phyloP scores from a whole-genome alignment of 2,888 invertebrate genomes.

The Iphiclides podalirius region DNA sequence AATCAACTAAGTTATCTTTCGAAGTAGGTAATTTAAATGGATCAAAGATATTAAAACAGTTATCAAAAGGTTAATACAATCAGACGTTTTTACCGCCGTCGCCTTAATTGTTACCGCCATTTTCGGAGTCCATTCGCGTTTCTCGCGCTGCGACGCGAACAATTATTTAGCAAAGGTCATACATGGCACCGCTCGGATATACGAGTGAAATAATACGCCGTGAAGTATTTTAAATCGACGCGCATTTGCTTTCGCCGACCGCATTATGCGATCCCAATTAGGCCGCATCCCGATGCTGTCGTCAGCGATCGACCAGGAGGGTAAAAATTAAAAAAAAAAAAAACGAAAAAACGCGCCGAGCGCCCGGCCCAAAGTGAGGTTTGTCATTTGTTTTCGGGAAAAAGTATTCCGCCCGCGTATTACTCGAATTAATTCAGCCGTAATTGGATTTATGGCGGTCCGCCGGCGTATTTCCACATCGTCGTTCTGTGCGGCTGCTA shows the following conservation, averaged over 20 bases:
- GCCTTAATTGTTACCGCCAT: not conserved
- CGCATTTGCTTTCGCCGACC: slow-evolving; percentile 19
- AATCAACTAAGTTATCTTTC: too few species aligned
- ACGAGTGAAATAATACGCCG: slow-evolving; percentile 15
- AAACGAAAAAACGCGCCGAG: slow-evolving; percentile 14
- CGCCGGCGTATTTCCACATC: slow-evolving; percentile 49
- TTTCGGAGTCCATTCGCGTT: not conserved
- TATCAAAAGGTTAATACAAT: not conserved
- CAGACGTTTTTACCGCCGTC: not conserved
- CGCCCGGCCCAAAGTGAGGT: slow-evolving; percentile 18
- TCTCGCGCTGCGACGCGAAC: not conserved
- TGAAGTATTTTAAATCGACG: slow-evolving; percentile 19
- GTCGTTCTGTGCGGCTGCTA: slow-evolving; percentile 58
- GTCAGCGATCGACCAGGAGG: not conserved
- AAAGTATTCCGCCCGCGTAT: slow-evolving; percentile 43
- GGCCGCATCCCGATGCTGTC: slow-evolving; percentile 16
- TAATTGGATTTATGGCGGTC: slow-evolving; percentile 67
- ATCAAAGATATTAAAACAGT: too few species aligned
- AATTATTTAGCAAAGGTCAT: slow-evolving; percentile 6
- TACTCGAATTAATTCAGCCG: slow-evolving; percentile 63
- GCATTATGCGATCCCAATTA: slow-evolving; percentile 25
- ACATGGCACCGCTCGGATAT: not conserved
- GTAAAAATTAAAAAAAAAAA: slow-evolving; percentile 14
- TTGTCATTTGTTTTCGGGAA: slow-evolving; percentile 23
- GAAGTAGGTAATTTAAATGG: too few species aligned